A percentile compares a stretch with the other conserved stretches of the same genome.
These are phyloP conservation scores for Drosophila dives DNA, from an alignment of 2,888 invertebrate genomes.

Conservation along the genomic window DNA sequence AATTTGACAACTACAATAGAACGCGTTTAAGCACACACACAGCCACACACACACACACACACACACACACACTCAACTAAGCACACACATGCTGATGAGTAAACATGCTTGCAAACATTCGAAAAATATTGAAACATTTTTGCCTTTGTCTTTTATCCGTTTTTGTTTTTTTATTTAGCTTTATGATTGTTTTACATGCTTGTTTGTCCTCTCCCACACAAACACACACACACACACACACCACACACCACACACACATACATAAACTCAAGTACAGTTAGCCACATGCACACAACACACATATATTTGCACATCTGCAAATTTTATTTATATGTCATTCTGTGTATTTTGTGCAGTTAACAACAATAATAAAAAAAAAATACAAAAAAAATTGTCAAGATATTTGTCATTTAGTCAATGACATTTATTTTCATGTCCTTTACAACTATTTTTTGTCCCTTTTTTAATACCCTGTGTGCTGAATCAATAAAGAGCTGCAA, in stretches of 20 bases:
- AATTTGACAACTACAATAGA: conserved; percentile 47
- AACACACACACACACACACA: conserved; percentile 6
- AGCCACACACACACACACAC: conserved; percentile 8
- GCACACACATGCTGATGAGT: conserved; percentile 16
- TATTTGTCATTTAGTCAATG: conserved; percentile 81
- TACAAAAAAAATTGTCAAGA: conserved; percentile 64
- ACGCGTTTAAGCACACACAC: conserved; percentile 14
- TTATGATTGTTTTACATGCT: conserved; percentile 67
- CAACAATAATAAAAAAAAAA: conserved; percentile 28
- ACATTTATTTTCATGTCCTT: conserved; percentile 78
- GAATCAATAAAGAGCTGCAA: too few species aligned
- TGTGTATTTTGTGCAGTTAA: conserved; percentile 55
- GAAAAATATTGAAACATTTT: conserved; percentile 58
- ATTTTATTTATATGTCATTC: conserved; percentile 31
- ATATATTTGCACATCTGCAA: conserved; percentile 57
- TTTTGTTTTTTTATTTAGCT: conserved; percentile 43
- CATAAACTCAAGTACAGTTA: conserved; percentile 10
- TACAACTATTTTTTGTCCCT: conserved; percentile 18
- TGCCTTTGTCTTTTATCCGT: conserved; percentile 44
- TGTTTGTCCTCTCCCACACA: conserved; percentile 51
- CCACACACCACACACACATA: conserved; percentile 2
- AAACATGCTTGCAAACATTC: conserved; percentile 47
- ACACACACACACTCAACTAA: conserved; percentile 11
- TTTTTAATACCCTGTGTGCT: conserved; percentile 25
- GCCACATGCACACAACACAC: neutral